A percentile compares a stretch with the other conserved stretches of the same genome.
phyloP scores from a whole-genome alignment of 2,888 invertebrate genomes.

The Hydrotaea diabolus region DNA sequence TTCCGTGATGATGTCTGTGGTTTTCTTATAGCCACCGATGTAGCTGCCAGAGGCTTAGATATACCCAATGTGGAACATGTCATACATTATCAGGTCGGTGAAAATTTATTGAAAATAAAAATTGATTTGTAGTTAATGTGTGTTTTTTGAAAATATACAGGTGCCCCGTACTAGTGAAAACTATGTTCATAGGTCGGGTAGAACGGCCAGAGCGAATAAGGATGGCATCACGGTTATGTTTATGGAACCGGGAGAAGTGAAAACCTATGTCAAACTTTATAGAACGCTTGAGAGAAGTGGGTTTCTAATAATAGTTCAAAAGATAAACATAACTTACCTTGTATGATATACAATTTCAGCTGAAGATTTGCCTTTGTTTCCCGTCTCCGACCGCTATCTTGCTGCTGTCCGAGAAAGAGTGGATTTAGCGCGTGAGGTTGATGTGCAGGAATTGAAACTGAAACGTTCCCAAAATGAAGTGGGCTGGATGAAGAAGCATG shows the following conservation, averaged over 20 bases:
- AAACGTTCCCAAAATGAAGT: constrained; percentile 85
- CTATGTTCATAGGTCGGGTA: constrained; percentile 97
- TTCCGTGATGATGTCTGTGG: constrained; percentile 87
- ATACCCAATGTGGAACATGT: constrained; percentile 97
- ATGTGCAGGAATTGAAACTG: constrained; percentile 86
- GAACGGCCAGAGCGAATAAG: constrained; percentile 94
- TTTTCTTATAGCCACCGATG: constrained; percentile 95
- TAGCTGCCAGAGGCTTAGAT: constrained; percentile 98
- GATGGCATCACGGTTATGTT: constrained; percentile 95
- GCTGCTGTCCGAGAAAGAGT: constrained; percentile 88
- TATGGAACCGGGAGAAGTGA: constrained; percentile 93
- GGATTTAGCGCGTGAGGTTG: constrained; percentile 89
- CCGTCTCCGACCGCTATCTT: constrained; percentile 84
- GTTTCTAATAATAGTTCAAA: constrained; percentile 69
- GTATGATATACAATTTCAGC: constrained; percentile 81
- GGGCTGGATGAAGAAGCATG: constrained; percentile 93
- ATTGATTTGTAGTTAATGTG: neutral
- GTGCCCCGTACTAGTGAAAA: constrained; percentile 97
- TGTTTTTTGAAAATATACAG: constrained; percentile 71
- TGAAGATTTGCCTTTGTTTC: constrained; percentile 91
- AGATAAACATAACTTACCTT: neutral
- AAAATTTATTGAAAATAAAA: neutral
- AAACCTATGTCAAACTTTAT: constrained; percentile 90
- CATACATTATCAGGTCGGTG: constrained; percentile 90
- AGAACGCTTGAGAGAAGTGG: constrained; percentile 92